A percentile compares a stretch with the other conserved stretches of the same genome.
Conservation (phyloP, 2,113 vertebrate species). For the Cebus imitator region DNA sequence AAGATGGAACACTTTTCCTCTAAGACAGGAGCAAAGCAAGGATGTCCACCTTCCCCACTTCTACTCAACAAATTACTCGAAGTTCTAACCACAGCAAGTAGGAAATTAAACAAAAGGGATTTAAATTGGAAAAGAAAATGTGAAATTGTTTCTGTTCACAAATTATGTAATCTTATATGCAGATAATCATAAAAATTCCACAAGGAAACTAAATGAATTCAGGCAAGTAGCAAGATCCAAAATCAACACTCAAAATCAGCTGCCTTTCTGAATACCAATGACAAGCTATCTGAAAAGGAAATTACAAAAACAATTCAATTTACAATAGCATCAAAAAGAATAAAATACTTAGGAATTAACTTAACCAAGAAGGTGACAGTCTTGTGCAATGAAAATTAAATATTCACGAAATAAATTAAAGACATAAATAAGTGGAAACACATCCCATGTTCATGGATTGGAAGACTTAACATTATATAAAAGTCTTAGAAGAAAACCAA, state of each 20-base stretch:
- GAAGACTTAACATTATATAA: neutral
- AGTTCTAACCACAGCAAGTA: too few relatives aligned
- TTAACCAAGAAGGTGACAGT: neutral
- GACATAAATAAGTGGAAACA: neutral
- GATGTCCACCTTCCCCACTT: too few relatives aligned
- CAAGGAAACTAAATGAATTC: too few relatives aligned
- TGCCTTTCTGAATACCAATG: neutral
- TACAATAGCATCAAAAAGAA: neutral
- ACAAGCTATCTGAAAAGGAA: neutral
- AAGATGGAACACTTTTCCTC: too few relatives aligned
- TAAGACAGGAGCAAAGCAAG: too few relatives aligned
- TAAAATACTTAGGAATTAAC: neutral
- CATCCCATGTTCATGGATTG: neutral
- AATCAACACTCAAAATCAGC: neutral
- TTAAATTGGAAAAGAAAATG: too few relatives aligned
- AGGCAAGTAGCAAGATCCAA: too few relatives aligned
- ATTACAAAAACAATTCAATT: neutral
- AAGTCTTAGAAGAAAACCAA: neutral
- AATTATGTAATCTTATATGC: too few relatives aligned
- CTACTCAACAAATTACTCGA: too few relatives aligned
- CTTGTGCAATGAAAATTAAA: neutral
- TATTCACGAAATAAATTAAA: neutral
- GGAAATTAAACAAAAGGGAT: too few relatives aligned
- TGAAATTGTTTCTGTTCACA: too few relatives aligned
- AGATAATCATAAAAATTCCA: too few relatives aligned